Percentiles rank a stretch among this genome's conserved stretches.
phyloP scores from a whole-genome alignment of 1,140 invertebrate species.

The Cheumatopsyche charites region DNA sequence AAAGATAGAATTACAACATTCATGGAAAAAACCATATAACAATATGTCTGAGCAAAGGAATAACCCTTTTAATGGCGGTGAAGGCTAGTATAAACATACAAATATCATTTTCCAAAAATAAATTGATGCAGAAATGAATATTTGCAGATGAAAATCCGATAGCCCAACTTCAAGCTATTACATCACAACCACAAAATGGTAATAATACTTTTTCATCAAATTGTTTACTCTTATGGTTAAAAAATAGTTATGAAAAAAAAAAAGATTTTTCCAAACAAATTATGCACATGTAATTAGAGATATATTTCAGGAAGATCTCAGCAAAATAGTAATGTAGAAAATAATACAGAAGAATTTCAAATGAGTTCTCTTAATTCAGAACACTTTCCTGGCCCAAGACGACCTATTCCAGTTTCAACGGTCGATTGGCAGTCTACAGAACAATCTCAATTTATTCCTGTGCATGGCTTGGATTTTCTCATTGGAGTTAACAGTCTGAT shows the following conservation, averaged over 20 bases:
- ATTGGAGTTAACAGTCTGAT: constrained; percentile 60
- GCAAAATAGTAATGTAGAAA: background rate
- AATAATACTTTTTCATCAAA: background rate
- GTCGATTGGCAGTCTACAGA: constrained; percentile 59
- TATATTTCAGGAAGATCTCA: constrained; percentile 24
- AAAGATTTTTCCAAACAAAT: too few relatives aligned
- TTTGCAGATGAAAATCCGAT: background rate
- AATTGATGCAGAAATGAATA: background rate
- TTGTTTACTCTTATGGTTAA: background rate
- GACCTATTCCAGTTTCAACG: constrained; percentile 61
- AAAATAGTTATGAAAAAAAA: background rate
- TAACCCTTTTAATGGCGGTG: too few relatives aligned
- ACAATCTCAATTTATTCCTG: constrained; percentile 61
- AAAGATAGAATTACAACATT: too few relatives aligned
- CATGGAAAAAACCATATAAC: too few relatives aligned
- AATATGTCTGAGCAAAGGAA: too few relatives aligned
- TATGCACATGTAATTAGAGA: too few relatives aligned
- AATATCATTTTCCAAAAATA: too few relatives aligned
- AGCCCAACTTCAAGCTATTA: background rate
- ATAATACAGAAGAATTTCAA: constrained; percentile 43
- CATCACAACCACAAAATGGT: background rate
- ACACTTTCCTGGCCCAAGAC: constrained; percentile 46
- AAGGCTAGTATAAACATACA: constrained; percentile 5
- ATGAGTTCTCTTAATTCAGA: constrained; percentile 43
- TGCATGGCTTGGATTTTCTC: constrained; percentile 64